Conservation (phyloP, 1,140 invertebrate species). For the Temnothorax curvispinosus region DNA sequence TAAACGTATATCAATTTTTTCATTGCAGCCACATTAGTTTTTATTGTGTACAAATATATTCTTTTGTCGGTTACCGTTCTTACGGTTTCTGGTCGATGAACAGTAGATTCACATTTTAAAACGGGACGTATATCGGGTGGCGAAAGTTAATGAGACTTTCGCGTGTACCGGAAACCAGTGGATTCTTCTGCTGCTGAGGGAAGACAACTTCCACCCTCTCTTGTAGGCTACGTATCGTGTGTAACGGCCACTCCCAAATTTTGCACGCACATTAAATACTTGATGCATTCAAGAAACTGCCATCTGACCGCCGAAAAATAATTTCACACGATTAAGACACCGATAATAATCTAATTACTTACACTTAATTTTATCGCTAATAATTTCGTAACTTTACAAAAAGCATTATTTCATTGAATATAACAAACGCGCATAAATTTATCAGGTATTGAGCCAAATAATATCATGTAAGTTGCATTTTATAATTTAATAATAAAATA, state of each 20-base stretch:
- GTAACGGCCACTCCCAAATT: conserved; percentile 73
- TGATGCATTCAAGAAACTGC: conserved; percentile 60
- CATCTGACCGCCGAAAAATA: conserved; percentile 50
- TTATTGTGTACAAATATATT: neutral
- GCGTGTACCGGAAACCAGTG: conserved; percentile 77
- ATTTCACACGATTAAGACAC: conserved; percentile 50
- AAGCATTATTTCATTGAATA: neutral
- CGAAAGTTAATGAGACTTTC: conserved; percentile 79
- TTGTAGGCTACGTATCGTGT: conserved; percentile 38
- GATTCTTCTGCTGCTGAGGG: conserved; percentile 62
- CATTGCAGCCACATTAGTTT: neutral
- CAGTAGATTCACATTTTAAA: conserved; percentile 66
- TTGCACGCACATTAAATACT: conserved; percentile 74
- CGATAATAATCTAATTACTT: conserved; percentile 50
- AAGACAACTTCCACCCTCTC: conserved; percentile 63
- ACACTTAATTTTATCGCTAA: conserved; percentile 7
- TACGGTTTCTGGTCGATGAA: conserved; percentile 36
- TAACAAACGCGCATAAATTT: neutral
- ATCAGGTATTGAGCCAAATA: neutral
- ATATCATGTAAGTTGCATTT: neutral
- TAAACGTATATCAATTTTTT: neutral
- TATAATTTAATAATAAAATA: neutral
- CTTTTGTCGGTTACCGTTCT: neutral
- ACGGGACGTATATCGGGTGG: conserved; percentile 63
- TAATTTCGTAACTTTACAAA: neutral